These are phyloP conservation scores for Cataglyphis rosenhaueri DNA, from an alignment of 2,888 invertebrate species.

Conservation along the genomic window DNA sequence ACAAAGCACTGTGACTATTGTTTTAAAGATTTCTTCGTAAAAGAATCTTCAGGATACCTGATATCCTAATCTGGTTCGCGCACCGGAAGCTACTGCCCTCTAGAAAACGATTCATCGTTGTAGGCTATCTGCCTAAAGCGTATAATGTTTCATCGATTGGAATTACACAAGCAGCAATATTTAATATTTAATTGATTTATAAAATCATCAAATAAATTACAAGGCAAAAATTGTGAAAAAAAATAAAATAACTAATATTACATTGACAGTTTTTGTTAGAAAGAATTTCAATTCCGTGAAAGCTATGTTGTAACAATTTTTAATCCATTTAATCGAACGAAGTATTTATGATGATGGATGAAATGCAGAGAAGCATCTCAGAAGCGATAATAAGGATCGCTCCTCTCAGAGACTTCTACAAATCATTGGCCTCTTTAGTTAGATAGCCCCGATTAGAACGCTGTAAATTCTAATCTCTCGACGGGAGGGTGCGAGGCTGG, in stretches of 20 bases:
- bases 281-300: not conserved
- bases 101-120: conserved; percentile 39
- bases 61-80: not conserved
- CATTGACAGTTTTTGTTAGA: not conserved
- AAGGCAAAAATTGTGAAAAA: not conserved
- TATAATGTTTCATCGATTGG: not conserved
- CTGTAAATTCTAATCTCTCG: conserved; percentile 77
- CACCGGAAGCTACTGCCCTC: conserved; percentile 66
- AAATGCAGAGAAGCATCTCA: conserved; percentile 37
- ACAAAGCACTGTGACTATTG: not conserved
- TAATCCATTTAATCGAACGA: not conserved
- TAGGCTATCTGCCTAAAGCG: not conserved
- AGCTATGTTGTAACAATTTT: not conserved
- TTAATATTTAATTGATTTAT: not conserved
- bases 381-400: conserved; percentile 63
- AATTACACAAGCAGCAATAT: not conserved
- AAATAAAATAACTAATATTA: not conserved
- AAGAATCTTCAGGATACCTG: not conserved
- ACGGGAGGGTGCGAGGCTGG: conserved; percentile 52
- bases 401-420: conserved; percentile 53
- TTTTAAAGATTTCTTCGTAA: conserved; percentile 22
- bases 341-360: not conserved
- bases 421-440: conserved; percentile 68
- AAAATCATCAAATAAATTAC: not conserved
- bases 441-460: conserved; percentile 66